Base-by-base conservation (phyloP, 2,113 vertebrate species). In the Etheostoma spectabile region DNA sequence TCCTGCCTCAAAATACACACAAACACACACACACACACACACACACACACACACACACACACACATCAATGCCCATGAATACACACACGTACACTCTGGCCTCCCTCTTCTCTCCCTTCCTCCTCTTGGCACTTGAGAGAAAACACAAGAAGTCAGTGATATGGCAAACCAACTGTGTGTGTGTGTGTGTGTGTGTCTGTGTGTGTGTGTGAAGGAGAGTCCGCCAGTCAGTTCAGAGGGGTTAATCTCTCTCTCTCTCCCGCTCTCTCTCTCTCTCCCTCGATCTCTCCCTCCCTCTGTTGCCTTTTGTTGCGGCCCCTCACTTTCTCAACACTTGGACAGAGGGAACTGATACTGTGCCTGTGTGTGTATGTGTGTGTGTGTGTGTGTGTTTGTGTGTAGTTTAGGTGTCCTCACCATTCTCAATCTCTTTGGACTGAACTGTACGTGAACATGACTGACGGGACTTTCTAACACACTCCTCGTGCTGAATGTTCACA, bases 241-340 rank as follows among this genome's bases (percentile, higher is more conserved):
- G 83, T 89, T 89, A 81, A 86, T 84, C 77, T 79, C 72, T 82
- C 83, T 81, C 80, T 51, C 60, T 68, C 65, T 74, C 74, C 80
- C 77, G 64, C 89, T 73, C 80, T 56, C 57, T 52, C 67, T 74
- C 73, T 80, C 71, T 62, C 79, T 77, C 8, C 19, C 82, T 73
- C 63, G 5, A 24, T 79, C 78, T 56, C 80, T 86, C 69, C 16
- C 77, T 92, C 86, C 77, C 88, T 93, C 83, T 72, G 56, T 83
- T 86, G 88, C 85, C 90, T 95, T 92, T 94, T 91, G 89, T 90
- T 93, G 88, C 84, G 81, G 91, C 90, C 90, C 92, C 92, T 91
- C 86, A 92, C 89, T 89, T 93, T 92, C 86, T 87, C 90, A 91
- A 86, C 85, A 88, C 90, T 93, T 85, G 86, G 86, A 88, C 83